Conservation (phyloP, 2,113 vertebrate genomes). For the Sialia sialis region DNA sequence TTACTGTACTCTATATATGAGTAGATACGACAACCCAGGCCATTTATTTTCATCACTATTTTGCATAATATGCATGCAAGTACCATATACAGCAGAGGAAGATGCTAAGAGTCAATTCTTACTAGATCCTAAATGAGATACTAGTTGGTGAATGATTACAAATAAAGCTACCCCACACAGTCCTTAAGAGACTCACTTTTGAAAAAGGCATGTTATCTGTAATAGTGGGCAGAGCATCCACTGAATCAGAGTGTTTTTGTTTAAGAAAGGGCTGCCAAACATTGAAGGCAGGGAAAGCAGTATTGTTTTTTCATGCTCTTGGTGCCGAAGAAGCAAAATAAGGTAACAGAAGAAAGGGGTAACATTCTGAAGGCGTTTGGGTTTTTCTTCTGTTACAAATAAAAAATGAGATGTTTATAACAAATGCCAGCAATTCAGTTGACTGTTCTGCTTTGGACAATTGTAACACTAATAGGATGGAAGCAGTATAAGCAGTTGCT, state of each 20-base stretch:
- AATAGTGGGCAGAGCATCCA: slow-evolving; percentile 1
- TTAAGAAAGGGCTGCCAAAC: not conserved
- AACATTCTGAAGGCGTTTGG: not conserved
- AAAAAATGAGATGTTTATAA: not conserved
- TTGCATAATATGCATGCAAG: not conserved
- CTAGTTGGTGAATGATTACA: not conserved
- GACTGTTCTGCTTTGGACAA: not conserved
- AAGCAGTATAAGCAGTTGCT: not conserved
- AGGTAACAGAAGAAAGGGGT: not conserved
- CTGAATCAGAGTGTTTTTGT: slow-evolving; percentile 9
- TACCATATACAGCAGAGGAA: not conserved
- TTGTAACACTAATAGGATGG: not conserved
- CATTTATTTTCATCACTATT: not conserved
- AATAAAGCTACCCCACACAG: not conserved
- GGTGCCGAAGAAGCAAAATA: not conserved
- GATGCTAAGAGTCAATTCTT: not conserved
- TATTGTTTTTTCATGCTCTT: not conserved
- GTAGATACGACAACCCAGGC: not conserved
- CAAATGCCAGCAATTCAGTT: not conserved
- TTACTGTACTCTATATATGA: not conserved
- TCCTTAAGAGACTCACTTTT: not conserved
- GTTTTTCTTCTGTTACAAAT: not conserved
- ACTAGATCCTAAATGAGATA: not conserved
- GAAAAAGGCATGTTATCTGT: not conserved
- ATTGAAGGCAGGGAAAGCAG: not conserved